phyloP scores from a whole-genome alignment of 2,888 invertebrate species.

The Sepiola atlantica region DNA sequence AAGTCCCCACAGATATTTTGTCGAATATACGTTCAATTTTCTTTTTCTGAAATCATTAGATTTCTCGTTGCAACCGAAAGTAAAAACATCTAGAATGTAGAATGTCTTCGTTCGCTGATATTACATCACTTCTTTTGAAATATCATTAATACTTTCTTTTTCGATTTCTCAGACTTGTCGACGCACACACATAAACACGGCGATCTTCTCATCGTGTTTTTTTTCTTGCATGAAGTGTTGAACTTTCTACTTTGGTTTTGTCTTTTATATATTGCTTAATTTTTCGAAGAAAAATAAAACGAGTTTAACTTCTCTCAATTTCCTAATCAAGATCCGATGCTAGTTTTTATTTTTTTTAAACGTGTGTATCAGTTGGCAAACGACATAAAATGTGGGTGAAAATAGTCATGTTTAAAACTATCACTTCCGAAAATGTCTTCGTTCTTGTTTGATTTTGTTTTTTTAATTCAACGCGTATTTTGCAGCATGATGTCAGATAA shows the following conservation, averaged over 20 bases:
- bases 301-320: neutral
- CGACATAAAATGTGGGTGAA: neutral
- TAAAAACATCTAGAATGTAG: neutral
- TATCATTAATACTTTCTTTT: neutral
- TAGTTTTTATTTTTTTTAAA: neutral
- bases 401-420: neutral
- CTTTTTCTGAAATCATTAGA: too few species aligned
- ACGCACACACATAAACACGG: neutral
- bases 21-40: neutral
- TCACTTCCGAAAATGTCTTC: neutral
- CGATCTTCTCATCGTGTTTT: neutral
- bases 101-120: neutral
- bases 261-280: neutral
- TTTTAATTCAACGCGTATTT: neutral
- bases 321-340: neutral
- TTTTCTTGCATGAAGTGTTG: neutral
- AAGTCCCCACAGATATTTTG: neutral
- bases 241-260: neutral
- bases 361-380: neutral
- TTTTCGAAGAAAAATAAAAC: neutral
- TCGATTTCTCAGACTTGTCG: neutral
- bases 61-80: neutral
- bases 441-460: neutral
- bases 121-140: neutral
- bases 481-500: neutral